Base-by-base conservation (phyloP, 2,888 invertebrate genomes). In the Cantharis rustica region DNA sequence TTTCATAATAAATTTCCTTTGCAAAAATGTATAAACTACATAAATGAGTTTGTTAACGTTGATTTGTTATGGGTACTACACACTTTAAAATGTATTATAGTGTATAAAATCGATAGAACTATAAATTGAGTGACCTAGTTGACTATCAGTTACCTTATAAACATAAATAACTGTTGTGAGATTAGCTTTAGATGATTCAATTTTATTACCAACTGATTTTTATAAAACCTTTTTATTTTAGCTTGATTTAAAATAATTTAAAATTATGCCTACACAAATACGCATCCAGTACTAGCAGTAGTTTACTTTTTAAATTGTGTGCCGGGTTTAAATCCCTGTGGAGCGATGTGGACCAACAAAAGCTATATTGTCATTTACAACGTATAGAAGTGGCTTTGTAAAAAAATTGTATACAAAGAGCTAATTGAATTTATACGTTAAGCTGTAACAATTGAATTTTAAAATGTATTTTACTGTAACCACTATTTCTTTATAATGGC, bases 41-140 rank as follows among this genome's bases (percentile, higher is more conserved):
- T n/a, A 47, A 47, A 47, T 47, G 47, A 47, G 47, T 47, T 47
- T 47, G 47, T 47, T 47, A 47, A 47, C 47, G 47, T 47, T 47
- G 47, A 47, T 47, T 47, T 47, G 47, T 47, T 47, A 47, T 47
- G 9, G 47, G 47, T 47, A 47, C 47, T 47, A 47, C 13, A 47
- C 47, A 47, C 47, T 47, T 66, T 66, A 66, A 66, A 66, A 20
- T 66, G 47, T 47, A 47, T 47, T 47, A 66, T 20, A 66, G 23
- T 63, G 63, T 63, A 10, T 66, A 66, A 66, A 66, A 66, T 66
- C 64, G 64, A 66, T 66, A 66, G 13, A 9, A 66, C 64, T 66
- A 20, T 17, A 66, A 66, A 66, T 66, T 66, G 64, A 66, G 64
- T 20, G 64, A 66, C 64, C 64, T 66, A 66, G 20, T 66, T 66